A percentile compares a stretch with the other conserved stretches of the same genome.
Evolutionary conservation across 1,140 invertebrate genomes (phyloP).

Genomic region (Orius laevigatus): DNA sequence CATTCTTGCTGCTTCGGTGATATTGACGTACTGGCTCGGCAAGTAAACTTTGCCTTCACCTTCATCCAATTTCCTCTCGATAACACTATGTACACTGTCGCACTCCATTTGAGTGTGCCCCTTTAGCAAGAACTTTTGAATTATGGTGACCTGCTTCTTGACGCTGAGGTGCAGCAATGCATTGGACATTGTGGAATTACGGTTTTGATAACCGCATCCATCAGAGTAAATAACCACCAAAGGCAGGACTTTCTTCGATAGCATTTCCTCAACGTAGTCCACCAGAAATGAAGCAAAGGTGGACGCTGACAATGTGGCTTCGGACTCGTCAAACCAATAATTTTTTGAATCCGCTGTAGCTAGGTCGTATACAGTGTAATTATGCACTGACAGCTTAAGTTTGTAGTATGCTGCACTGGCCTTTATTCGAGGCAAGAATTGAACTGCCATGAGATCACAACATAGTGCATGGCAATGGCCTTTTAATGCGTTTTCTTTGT

Average conservation of each 20-base stretch:
- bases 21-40: constrained; percentile 3
- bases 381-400: neutral
- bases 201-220: constrained; percentile 24
- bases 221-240: no score
- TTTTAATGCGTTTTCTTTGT: neutral
- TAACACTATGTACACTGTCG: constrained; percentile 21
- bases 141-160: constrained; percentile 18
- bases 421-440: neutral
- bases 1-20: constrained; percentile 7
- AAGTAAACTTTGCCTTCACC: constrained; percentile 1
- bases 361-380: neutral
- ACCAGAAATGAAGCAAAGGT: neutral
- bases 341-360: neutral
- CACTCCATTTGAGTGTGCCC: constrained; percentile 26
- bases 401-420: neutral
- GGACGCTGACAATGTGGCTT: neutral
- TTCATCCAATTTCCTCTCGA: constrained; percentile 15
- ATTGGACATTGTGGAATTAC: constrained; percentile 22
- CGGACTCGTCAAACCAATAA: neutral
- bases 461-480: neutral
- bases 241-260: no score
- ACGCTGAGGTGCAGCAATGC: constrained; percentile 17
- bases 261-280: neutral
- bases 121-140: constrained; percentile 24
- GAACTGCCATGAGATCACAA: neutral